Conservation (phyloP, 2,797 vertebrate genomes). For the Enteromius mattozi region DNA sequence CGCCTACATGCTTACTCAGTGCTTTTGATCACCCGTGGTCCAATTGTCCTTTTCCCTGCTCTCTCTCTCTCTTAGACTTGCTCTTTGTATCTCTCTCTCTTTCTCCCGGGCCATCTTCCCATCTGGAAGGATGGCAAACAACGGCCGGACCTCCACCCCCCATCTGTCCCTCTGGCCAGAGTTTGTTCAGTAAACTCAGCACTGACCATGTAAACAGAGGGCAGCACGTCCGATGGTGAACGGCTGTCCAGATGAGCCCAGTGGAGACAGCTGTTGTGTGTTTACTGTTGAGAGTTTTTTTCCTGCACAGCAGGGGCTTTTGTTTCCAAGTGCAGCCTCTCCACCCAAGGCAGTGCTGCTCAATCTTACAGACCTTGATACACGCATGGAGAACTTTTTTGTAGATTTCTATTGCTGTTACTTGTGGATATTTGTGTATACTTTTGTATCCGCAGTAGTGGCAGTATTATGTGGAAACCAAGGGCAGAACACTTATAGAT, state of each 20-base stretch:
- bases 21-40: slow-evolving; percentile 74
- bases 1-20: slow-evolving; percentile 68
- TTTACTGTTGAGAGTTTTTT: slow-evolving; percentile 45
- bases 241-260: slow-evolving; percentile 46
- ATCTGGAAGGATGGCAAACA: slow-evolving; percentile 56
- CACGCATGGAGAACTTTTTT: neutral
- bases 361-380: neutral
- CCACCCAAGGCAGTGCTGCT: neutral
- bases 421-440: neutral
- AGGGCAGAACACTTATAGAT: neutral
- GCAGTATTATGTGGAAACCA: neutral
- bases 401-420: neutral
- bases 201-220: slow-evolving; percentile 46
- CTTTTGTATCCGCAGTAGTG: neutral
- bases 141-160: slow-evolving; percentile 23
- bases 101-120: slow-evolving; percentile 62
- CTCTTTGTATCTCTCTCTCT: slow-evolving; percentile 43
- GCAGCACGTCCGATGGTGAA: slow-evolving; percentile 14
- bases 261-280: slow-evolving; percentile 38
- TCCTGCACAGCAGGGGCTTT: slow-evolving; percentile 36
- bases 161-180: slow-evolving; percentile 54
- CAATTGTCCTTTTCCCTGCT: slow-evolving; percentile 55
- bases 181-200: slow-evolving; percentile 51
- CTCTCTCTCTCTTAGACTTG: slow-evolving; percentile 49
- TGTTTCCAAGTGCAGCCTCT: neutral